Evolutionary conservation across 2,888 invertebrate species (phyloP).

Genomic region (Agrochola lota): DNA sequence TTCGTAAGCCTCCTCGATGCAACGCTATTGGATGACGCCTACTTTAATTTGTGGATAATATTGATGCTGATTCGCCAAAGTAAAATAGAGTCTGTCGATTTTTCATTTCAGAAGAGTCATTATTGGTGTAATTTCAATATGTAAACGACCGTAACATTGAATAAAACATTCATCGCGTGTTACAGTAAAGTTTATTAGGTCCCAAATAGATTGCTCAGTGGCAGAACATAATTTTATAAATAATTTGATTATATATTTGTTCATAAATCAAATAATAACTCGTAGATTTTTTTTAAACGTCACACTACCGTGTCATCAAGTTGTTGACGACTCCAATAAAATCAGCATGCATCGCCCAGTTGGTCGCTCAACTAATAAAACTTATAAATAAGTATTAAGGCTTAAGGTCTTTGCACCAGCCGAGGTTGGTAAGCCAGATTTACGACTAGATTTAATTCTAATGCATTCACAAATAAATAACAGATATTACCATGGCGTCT

Average conservation of each 20-base stretch:
- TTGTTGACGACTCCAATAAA: conserved; percentile 44
- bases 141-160: conserved; percentile 7
- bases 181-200: conserved; percentile 37
- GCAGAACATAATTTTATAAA: conserved; percentile 25
- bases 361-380: conserved; percentile 46
- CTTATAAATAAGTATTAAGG: conserved; percentile 51
- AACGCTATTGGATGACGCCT: not conserved
- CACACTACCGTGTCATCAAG: conserved; percentile 46
- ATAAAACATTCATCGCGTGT: conserved; percentile 33
- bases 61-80: not conserved
- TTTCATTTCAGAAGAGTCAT: not conserved
- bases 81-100: not conserved
- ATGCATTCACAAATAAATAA: conserved; percentile 46
- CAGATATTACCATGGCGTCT: conserved; percentile 73
- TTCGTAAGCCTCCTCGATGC: not conserved
- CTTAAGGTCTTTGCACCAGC: conserved; percentile 49
- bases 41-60: not conserved
- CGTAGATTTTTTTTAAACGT: conserved; percentile 33
- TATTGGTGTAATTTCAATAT: conserved; percentile 1
- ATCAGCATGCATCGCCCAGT: conserved; percentile 44
- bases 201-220: conserved; percentile 25
- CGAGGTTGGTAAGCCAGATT: conserved; percentile 31
- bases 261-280: conserved; percentile 46
- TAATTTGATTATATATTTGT: conserved; percentile 2
- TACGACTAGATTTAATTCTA: conserved; percentile 44